These are phyloP conservation scores for Subacronicta megacephala DNA, from an alignment of 2,888 invertebrate species.

Conservation along the genomic window DNA sequence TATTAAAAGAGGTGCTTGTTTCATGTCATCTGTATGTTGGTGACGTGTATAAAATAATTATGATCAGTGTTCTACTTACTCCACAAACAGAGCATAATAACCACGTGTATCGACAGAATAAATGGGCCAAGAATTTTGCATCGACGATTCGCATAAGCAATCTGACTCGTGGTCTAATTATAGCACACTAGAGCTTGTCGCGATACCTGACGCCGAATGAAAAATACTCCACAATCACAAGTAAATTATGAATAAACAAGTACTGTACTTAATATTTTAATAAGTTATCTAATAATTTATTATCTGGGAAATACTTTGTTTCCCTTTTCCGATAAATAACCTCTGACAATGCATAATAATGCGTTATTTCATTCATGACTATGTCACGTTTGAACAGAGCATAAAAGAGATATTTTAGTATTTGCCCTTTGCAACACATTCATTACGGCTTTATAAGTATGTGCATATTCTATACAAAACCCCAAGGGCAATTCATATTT, in stretches of 20 bases:
- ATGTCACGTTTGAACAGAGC: conserved; percentile 22
- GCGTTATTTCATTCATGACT: conserved; percentile 23
- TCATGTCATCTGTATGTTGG: conserved; percentile 28
- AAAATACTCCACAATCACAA: conserved; percentile 45
- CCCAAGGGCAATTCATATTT: conserved; percentile 22
- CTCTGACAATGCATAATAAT: conserved; percentile 17
- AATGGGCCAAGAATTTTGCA: conserved; percentile 79
- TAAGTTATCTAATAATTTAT: conserved; percentile 30
- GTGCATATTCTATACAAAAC: conserved; percentile 19
- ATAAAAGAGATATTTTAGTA: conserved; percentile 34
- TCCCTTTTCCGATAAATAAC: conserved; percentile 29
- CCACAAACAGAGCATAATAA: conserved; percentile 56
- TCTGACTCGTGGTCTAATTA: conserved; percentile 78
- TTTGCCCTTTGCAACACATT: conserved; percentile 36
- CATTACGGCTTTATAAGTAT: conserved; percentile 40
- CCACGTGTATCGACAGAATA: conserved; percentile 61
- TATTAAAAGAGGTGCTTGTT: conserved; percentile 31
- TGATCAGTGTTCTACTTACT: conserved; percentile 46
- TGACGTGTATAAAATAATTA: conserved; percentile 47
- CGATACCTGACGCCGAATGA: conserved; percentile 69
- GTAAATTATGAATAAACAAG: conserved; percentile 11
- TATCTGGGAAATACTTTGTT: conserved; percentile 20
- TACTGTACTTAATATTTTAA: conserved; percentile 23
- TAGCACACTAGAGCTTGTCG: conserved; percentile 69
- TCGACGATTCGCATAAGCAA: conserved; percentile 74